These are phyloP conservation scores for Apogon hyalosoma DNA, from an alignment of 2,797 vertebrate genomes.

Conservation along the genomic window DNA sequence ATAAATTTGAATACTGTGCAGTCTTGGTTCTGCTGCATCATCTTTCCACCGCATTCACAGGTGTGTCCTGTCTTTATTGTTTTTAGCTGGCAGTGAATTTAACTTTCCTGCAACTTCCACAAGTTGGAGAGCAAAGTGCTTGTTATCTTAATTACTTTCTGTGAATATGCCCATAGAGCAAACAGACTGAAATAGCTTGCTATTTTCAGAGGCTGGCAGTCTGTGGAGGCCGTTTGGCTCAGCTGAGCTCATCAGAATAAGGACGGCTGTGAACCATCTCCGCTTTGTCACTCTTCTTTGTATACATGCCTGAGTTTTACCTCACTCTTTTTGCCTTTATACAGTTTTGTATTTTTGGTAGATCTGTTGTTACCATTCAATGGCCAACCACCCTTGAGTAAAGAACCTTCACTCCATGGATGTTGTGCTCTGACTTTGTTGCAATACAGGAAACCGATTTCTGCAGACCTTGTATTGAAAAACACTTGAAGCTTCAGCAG, in stretches of 20 bases:
- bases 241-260: slow-evolving; percentile 73
- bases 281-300: slow-evolving; percentile 37
- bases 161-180: slow-evolving; percentile 68
- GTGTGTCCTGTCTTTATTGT: slow-evolving; percentile 46
- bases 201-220: slow-evolving; percentile 72
- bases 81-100: slow-evolving; percentile 33
- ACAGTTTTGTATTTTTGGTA: slow-evolving; percentile 31
- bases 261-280: slow-evolving; percentile 37
- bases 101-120: slow-evolving; percentile 61
- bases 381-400: slow-evolving; percentile 27
- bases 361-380: slow-evolving; percentile 22
- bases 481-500: too few relatives aligned
- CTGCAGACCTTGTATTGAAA: not conserved
- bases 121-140: slow-evolving; percentile 62
- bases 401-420: slow-evolving; percentile 17
- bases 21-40: slow-evolving; percentile 33
- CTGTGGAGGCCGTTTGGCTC: slow-evolving; percentile 65
- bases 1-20: slow-evolving; percentile 5
- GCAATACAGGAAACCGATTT: not conserved
- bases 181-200: slow-evolving; percentile 64
- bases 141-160: slow-evolving; percentile 80
- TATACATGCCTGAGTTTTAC: slow-evolving; percentile 37
- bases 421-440: slow-evolving; percentile 5
- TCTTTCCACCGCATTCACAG: slow-evolving; percentile 36
- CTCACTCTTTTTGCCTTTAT: slow-evolving; percentile 23